Evolutionary conservation across 2,888 invertebrate species (phyloP), one percentile per base, ranked within the genome.

Genomic region (Macrostomum cliftonense): DNA sequence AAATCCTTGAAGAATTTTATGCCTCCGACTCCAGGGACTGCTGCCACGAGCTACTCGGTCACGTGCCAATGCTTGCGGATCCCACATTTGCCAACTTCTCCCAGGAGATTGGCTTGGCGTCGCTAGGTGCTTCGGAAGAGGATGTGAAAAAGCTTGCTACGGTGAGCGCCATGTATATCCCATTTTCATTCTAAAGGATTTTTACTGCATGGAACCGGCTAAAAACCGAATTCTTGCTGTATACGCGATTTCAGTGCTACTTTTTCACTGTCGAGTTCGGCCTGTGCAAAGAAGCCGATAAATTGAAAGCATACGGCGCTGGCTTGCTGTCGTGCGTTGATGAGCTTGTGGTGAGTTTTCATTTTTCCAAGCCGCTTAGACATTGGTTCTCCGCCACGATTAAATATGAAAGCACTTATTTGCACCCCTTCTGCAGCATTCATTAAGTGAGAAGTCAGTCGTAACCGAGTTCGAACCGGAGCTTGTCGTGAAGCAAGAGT

Each of bases 231-330:
- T n/a, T n/a, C n/a, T n/a, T n/a, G n/a, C n/a, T n/a, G n/a, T n/a
- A n/a, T n/a, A n/a, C n/a, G n/a, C n/a, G n/a, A n/a, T 59, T 65
- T 43, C 68, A 91, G 91, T 77, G 91, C 11, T 95, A 95, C 65
- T 97, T 97, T 71, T 97, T 97, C 72, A 93, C 95, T 0, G 87
- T 97, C 47, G 95, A 97, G 70, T 97, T 95, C 64, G 95, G 95
- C 0, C 71, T 97, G 43, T 95, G 93, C 69, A 83, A 86, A 59
- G 85, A 99, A 76, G 81, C 87, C 55, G 84, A 82, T 1, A 76
- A 78, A 47, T 78, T 84, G 61, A 79, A 86, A 51, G 88, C 93
- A 0, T 99, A 89, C 62, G 95, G 95, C 0, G 95, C 95, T 5
- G 95, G 95, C 0, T 74, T 97, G 1, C 72, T 97, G 13, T 95